Evolutionary conservation across 1,140 invertebrate species (phyloP).

Genomic region (Paraescarpia echinospica): DNA sequence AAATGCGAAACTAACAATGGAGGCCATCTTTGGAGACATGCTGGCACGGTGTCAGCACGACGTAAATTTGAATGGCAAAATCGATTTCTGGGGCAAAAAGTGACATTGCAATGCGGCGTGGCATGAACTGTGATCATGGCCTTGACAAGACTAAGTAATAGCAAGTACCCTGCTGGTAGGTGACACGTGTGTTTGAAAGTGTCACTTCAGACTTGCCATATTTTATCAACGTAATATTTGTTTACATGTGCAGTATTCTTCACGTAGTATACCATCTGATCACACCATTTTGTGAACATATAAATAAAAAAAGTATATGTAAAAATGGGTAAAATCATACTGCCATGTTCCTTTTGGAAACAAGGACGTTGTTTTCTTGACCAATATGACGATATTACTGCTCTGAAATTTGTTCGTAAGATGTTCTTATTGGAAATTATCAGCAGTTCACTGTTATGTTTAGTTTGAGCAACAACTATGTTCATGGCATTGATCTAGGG

Average conservation of each 20-base stretch:
- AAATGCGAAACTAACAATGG: no score
- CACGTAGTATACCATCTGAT: background rate
- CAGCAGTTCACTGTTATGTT: no score
- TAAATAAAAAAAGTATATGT: background rate
- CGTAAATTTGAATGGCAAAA: no score
- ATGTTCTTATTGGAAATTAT: background rate
- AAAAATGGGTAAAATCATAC: background rate
- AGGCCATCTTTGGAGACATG: no score
- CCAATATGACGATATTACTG: background rate
- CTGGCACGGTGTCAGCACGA: no score
- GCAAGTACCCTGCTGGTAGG: background rate
- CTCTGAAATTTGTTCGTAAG: background rate
- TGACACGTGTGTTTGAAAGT: background rate
- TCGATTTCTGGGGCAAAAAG: no score
- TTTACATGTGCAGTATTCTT: background rate
- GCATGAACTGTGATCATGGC: no score
- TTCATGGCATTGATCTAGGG: no score
- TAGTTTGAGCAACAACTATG: no score
- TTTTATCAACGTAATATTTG: background rate
- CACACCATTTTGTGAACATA: background rate
- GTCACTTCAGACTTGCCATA: background rate
- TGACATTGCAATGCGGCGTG: no score
- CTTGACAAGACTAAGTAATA: no score
- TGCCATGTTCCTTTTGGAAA: background rate
- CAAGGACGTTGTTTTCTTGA: background rate